Conservation (phyloP, 2,888 invertebrate species). For the Lasioglossum pauxillum region DNA sequence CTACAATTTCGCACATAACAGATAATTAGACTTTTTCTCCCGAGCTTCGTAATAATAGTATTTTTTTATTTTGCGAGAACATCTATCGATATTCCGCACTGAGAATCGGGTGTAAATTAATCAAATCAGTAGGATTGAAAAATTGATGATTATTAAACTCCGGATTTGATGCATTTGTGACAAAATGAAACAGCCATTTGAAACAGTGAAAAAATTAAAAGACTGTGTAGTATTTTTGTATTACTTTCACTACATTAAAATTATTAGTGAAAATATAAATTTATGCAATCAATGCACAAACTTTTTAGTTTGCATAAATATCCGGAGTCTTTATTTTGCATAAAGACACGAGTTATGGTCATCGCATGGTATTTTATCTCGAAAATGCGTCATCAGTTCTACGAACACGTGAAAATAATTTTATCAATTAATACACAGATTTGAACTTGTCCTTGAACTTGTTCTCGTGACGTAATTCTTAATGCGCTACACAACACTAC, state of each 20-base stretch:
- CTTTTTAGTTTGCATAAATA: no score
- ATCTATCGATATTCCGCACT: background rate
- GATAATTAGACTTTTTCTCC: background rate
- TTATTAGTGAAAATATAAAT: no score
- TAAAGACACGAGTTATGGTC: background rate
- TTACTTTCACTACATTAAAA: no score
- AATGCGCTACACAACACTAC: background rate
- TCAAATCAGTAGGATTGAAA: background rate
- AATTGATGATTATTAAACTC: background rate
- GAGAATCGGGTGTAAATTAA: background rate
- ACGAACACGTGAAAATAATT: background rate
- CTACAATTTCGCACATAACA: background rate
- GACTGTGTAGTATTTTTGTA: no score
- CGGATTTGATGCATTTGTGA: no score
- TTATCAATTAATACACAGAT: background rate
- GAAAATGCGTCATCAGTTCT: conserved; percentile 16
- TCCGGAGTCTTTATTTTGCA: no score
- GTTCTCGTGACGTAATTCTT: background rate
- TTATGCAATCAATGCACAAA: no score
- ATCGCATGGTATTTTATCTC: background rate
- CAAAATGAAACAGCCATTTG: no score
- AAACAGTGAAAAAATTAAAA: no score
- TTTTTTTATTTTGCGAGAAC: background rate
- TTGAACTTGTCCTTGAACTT: background rate
- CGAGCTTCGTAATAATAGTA: background rate